A percentile compares a stretch with the other conserved stretches of the same genome.
Conservation (phyloP, 2,797 vertebrate species). For the Trematomus bernacchii region DNA sequence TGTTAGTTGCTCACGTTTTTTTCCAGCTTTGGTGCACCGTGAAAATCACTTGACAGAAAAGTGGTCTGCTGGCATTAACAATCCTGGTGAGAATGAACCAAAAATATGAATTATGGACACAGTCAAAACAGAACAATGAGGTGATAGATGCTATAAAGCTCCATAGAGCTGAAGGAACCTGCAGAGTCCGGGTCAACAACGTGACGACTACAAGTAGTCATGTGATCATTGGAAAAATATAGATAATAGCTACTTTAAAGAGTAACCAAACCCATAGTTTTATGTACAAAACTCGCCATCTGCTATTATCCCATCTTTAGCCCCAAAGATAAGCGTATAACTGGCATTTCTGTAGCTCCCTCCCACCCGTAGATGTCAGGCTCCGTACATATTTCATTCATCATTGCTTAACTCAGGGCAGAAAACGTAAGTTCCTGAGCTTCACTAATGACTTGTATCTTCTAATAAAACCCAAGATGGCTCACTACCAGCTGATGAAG, state of each 20-base stretch:
- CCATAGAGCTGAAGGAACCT: too few relatives aligned
- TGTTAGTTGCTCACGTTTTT: not conserved
- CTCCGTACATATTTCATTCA: not conserved
- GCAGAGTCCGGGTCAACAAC: too few relatives aligned
- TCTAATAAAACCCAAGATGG: constrained; percentile 48
- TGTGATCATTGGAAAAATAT: not conserved
- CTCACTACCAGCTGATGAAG: constrained; percentile 85
- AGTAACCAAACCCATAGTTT: not conserved
- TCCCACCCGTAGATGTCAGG: constrained; percentile 27
- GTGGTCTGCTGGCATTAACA: not conserved
- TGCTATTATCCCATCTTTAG: not conserved
- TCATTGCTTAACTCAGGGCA: too few relatives aligned
- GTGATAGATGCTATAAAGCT: too few relatives aligned
- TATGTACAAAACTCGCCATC: not conserved
- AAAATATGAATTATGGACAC: not conserved
- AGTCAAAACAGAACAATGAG: not conserved
- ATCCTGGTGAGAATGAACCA: not conserved
- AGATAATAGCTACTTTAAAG: not conserved
- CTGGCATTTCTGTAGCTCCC: not conserved
- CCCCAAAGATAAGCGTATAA: not conserved
- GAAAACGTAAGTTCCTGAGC: not conserved
- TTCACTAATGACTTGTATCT: not conserved
- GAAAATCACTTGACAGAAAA: not conserved
- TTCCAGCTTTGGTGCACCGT: not conserved
- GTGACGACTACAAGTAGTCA: not conserved